phyloP scores from a whole-genome alignment of 2,797 vertebrate species.

The Phoebastria nigripes region DNA sequence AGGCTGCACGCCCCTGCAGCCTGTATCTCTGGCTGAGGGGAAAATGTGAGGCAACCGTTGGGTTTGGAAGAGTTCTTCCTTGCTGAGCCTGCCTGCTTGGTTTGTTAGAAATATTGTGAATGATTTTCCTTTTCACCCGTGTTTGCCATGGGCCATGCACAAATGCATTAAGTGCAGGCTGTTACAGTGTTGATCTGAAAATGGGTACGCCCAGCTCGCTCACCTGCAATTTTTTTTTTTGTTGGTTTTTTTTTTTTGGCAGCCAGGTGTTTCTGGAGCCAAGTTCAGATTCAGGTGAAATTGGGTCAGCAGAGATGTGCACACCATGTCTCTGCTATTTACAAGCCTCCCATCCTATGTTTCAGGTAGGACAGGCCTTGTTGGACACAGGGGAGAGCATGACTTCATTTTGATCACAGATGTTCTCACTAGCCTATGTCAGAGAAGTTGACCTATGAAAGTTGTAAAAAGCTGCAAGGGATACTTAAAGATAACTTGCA shows the following conservation, averaged over 20 bases:
- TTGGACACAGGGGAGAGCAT: neutral
- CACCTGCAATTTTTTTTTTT: constrained; percentile 1
- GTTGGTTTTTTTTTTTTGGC: neutral
- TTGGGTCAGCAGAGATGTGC: neutral
- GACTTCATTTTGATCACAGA: neutral
- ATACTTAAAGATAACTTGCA: neutral
- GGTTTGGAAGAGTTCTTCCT: neutral
- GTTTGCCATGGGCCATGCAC: neutral
- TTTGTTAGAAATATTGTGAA: neutral
- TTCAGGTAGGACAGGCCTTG: neutral
- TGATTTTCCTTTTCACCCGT: neutral
- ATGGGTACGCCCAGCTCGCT: neutral
- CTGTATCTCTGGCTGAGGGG: too few species aligned
- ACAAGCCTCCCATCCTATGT: neutral
- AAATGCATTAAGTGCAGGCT: neutral
- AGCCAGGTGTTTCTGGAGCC: neutral
- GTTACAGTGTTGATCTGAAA: neutral
- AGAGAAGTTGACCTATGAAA: neutral
- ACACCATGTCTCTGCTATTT: neutral
- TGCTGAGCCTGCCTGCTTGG: neutral
- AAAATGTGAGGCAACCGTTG: neutral
- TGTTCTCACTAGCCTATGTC: neutral
- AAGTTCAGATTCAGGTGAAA: neutral
- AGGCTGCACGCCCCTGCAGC: neutral
- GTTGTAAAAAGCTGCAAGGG: neutral